Percentiles rank a stretch among this genome's conserved stretches.
phyloP scores from a whole-genome alignment of 2,113 vertebrate species.

The Noctilio leporinus region DNA sequence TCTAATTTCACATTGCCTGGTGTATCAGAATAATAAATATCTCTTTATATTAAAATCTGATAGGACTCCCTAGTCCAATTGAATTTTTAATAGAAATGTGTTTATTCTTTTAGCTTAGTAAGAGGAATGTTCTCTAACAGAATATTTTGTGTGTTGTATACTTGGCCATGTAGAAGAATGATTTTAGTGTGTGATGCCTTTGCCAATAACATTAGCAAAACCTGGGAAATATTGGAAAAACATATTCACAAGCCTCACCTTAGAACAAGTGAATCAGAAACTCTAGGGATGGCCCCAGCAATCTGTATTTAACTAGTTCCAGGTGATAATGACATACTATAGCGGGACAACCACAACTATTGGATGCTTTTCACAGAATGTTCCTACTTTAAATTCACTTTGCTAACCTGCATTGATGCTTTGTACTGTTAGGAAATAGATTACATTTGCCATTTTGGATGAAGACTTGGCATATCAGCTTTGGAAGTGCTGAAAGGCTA shows the following conservation, averaged over 20 bases:
- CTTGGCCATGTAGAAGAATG: not conserved
- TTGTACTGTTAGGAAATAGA: not conserved
- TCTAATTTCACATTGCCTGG: not conserved
- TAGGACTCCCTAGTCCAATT: not conserved
- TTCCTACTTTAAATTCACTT: not conserved
- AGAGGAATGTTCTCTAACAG: not conserved
- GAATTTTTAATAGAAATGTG: not conserved
- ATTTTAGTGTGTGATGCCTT: not conserved
- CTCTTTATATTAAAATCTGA: not conserved
- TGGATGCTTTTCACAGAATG: accelerated
- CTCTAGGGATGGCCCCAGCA: accelerated
- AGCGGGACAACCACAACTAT: not conserved
- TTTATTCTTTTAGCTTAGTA: not conserved
- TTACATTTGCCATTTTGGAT: not conserved
- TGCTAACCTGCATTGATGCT: not conserved
- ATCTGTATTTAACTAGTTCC: not conserved
- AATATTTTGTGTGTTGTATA: not conserved
- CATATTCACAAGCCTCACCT: too few relatives aligned
- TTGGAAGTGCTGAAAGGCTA: not conserved
- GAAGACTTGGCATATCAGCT: not conserved
- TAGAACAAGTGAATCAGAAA: not conserved
- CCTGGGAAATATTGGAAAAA: not conserved
- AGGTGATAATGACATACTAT: not conserved
- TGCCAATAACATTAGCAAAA: not conserved
- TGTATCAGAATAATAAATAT: not conserved